These are phyloP conservation scores for Pollenia labialis DNA, from an alignment of 2,888 invertebrate species.

Conservation along the genomic window DNA sequence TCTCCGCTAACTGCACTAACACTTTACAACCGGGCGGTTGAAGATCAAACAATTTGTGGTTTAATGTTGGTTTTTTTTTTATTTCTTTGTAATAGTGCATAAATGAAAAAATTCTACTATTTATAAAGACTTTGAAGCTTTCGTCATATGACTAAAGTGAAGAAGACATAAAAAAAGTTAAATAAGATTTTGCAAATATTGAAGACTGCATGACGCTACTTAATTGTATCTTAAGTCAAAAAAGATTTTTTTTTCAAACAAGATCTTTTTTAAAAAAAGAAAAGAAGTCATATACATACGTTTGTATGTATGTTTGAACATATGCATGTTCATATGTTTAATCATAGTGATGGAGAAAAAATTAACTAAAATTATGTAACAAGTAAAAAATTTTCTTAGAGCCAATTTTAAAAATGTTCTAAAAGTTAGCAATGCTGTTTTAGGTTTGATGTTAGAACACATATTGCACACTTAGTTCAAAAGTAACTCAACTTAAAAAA, in stretches of 20 bases:
- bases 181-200: constrained; percentile 48
- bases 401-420: too few species aligned
- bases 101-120: constrained; percentile 6
- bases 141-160: constrained; percentile 43
- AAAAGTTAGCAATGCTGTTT: too few species aligned
- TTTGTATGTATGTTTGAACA: too few species aligned
- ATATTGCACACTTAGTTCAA: too few species aligned
- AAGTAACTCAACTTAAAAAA: too few species aligned
- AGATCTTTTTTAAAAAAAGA: background rate
- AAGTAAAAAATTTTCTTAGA: too few species aligned
- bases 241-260: constrained; percentile 19
- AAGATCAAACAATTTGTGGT: constrained; percentile 66
- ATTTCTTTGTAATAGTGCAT: background rate
- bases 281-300: background rate
- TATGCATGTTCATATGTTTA: too few species aligned
- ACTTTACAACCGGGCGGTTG: constrained; percentile 44
- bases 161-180: constrained; percentile 41
- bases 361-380: background rate
- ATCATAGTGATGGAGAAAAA: constrained; percentile 18
- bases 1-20: constrained; percentile 16
- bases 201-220: constrained; percentile 69
- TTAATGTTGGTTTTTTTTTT: constrained; percentile 47
- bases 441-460: too few species aligned
- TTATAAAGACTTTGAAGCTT: constrained; percentile 57
- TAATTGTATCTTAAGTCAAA: constrained; percentile 29